These are phyloP conservation scores for Anas georgica DNA, from an alignment of 2,797 vertebrate species.

Conservation along the genomic window DNA sequence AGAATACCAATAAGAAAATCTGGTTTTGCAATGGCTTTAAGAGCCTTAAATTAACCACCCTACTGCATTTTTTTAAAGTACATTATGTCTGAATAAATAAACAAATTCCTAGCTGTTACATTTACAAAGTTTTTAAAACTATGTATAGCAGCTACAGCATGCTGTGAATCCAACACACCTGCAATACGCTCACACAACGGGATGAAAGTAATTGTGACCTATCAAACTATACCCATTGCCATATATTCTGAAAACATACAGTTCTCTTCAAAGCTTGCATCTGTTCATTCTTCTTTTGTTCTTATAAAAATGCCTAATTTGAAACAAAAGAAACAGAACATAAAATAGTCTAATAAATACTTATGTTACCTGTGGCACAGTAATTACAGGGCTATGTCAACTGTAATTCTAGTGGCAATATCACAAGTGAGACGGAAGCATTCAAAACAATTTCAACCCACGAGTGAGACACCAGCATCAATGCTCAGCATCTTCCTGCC, in stretches of 20 bases:
- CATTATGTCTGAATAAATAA: neutral
- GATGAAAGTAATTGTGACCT: neutral
- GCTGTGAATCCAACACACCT: neutral
- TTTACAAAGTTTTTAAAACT: neutral
- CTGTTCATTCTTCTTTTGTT: neutral
- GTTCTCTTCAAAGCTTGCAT: neutral
- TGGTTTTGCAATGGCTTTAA: neutral
- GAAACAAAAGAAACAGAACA: neutral
- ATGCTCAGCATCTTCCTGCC: neutral
- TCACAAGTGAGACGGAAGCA: neutral
- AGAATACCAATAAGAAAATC: neutral
- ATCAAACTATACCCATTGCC: neutral
- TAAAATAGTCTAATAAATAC: neutral
- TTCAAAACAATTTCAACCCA: neutral
- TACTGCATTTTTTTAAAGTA: neutral
- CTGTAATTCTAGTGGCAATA: neutral
- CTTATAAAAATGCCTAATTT: neutral
- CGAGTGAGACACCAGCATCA: neutral
- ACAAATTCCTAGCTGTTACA: neutral
- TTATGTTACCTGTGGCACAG: fast-evolving
- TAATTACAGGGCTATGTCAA: neutral
- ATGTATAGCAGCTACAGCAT: neutral
- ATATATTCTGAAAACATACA: neutral
- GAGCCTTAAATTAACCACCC: neutral
- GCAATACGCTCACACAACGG: neutral